Percentiles rank a stretch among this genome's conserved stretches.
phyloP scores from a whole-genome alignment of 2,797 vertebrate species.

The Acanthornis magna region DNA sequence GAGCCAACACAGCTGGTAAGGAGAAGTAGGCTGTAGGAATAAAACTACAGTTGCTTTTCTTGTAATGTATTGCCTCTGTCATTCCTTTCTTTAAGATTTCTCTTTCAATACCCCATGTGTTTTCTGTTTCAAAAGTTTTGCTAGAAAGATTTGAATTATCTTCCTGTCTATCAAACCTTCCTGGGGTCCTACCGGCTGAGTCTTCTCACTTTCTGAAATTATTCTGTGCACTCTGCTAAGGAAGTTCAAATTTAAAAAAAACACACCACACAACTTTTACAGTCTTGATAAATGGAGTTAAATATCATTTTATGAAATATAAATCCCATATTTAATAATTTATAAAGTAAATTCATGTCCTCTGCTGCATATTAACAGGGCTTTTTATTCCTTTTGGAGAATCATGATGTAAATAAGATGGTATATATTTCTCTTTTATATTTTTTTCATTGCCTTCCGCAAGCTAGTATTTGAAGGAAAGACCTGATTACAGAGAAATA shows the following conservation, averaged over 20 bases:
- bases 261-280: not conserved
- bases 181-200: conserved; percentile 3
- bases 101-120: not conserved
- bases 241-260: not conserved
- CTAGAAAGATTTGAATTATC: not conserved
- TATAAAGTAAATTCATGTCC: not conserved
- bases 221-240: not conserved
- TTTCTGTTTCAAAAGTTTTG: not conserved
- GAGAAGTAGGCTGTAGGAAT: not conserved
- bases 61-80: not conserved
- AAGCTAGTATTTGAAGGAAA: not conserved
- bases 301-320: not conserved
- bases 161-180: not conserved
- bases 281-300: not conserved
- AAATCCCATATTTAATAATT: not conserved
- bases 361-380: not conserved
- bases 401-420: not conserved
- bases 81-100: not conserved
- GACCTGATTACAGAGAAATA: not conserved
- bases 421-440: not conserved
- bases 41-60: not conserved
- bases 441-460: not conserved
- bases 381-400: not conserved
- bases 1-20: not conserved
- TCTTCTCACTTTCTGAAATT: not conserved